Percentiles rank a stretch among this genome's conserved stretches.
phyloP scores from a whole-genome alignment of 2,113 vertebrate genomes.

The Periophthalmus modestus region DNA sequence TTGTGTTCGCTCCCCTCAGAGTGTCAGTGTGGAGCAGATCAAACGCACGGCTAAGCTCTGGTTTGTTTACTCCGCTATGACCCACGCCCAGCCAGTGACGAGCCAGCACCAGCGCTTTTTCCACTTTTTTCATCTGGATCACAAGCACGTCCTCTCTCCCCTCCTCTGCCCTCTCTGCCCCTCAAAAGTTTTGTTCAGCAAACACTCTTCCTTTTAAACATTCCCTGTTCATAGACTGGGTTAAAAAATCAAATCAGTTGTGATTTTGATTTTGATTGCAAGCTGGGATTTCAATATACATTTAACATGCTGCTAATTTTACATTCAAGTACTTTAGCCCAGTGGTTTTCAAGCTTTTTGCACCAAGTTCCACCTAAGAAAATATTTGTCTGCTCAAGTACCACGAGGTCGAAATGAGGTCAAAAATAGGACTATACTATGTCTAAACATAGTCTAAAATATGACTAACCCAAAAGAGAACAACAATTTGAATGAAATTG shows the following conservation, averaged over 20 bases:
- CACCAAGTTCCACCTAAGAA: too few relatives aligned
- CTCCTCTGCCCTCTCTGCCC: slow-evolving; percentile 33
- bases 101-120: slow-evolving; percentile 51
- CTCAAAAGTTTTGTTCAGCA: slow-evolving; percentile 41
- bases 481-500: too few relatives aligned
- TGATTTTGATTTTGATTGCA: not conserved
- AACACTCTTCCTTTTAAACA: not conserved
- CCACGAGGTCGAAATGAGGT: too few relatives aligned
- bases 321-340: too few relatives aligned
- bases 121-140: slow-evolving; percentile 65
- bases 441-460: too few relatives aligned
- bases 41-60: slow-evolving; percentile 69
- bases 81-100: slow-evolving; percentile 63
- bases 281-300: not conserved
- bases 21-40: slow-evolving; percentile 69
- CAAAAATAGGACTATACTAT: too few relatives aligned
- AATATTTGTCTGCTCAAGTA: too few relatives aligned
- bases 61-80: slow-evolving; percentile 76
- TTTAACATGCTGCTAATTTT: slow-evolving; percentile 11
- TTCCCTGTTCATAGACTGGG: slow-evolving; percentile 3
- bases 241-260: slow-evolving; percentile 15
- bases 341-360: too few relatives aligned
- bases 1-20: slow-evolving; percentile 68
- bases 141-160: slow-evolving; percentile 39
- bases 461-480: too few relatives aligned